phyloP scores from a whole-genome alignment of 2,797 vertebrate species.

The Pyrrhura leucotis region DNA sequence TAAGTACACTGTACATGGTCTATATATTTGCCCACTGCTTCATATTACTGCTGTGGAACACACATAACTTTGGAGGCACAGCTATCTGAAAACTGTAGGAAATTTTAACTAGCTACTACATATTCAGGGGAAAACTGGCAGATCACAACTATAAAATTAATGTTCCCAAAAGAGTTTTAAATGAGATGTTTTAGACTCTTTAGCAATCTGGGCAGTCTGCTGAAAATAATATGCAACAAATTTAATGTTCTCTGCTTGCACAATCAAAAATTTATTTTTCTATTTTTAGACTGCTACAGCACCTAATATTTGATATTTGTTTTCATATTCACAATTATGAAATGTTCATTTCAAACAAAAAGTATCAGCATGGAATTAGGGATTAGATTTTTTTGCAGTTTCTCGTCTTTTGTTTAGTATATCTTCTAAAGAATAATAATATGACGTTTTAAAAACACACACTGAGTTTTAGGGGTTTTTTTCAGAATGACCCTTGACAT shows the following conservation, averaged over 20 bases:
- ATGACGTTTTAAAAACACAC: background rate
- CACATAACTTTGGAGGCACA: background rate
- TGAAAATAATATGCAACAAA: slow-evolving; percentile 40
- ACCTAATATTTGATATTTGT: background rate
- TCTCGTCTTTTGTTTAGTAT: background rate
- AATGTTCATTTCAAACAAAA: background rate
- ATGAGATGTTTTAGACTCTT: slow-evolving; percentile 18
- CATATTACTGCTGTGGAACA: background rate
- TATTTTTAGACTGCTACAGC: background rate
- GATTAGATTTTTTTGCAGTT: background rate
- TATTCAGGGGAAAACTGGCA: slow-evolving; percentile 8
- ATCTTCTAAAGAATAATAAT: background rate
- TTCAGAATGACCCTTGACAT: background rate
- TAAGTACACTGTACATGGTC: background rate
- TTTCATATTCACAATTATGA: background rate
- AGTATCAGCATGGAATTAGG: background rate
- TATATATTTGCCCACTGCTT: background rate
- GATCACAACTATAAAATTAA: slow-evolving; percentile 37
- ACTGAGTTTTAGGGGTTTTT: background rate
- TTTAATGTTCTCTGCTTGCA: slow-evolving; percentile 3
- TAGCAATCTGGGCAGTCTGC: background rate
- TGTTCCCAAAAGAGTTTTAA: slow-evolving; percentile 20
- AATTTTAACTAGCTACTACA: slow-evolving; percentile 35
- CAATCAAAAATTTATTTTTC: background rate
- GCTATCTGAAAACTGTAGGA: slow-evolving; percentile 7